These are phyloP conservation scores for Diglossa brunneiventris DNA, from an alignment of 2,113 vertebrate species.

Conservation along the genomic window DNA sequence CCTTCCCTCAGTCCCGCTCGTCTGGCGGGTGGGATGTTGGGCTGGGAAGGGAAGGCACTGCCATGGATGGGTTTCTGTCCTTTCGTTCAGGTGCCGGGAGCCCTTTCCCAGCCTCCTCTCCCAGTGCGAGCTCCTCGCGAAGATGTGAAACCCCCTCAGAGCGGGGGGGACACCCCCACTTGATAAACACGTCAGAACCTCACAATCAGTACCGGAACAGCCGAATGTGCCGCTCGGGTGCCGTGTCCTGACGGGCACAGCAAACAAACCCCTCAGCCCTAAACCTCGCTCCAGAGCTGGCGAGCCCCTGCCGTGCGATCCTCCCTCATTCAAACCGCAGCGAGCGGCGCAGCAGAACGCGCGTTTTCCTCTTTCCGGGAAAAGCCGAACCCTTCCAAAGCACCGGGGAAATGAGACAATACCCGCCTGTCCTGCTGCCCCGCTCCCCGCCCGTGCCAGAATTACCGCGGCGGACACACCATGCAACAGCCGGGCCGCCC, in stretches of 20 bases:
- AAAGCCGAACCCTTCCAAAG: not conserved
- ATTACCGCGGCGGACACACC: not conserved
- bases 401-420: not conserved
- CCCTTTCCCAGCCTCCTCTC: not conserved
- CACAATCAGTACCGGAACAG: not conserved
- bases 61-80: not conserved
- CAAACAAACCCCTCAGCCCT: not conserved
- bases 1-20: not conserved
- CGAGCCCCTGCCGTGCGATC: not conserved
- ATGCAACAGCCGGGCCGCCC: not conserved
- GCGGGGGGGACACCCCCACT: rapidly evolving
- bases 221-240: not conserved
- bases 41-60: not conserved
- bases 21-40: rapidly evolving
- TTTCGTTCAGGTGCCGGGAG: not conserved
- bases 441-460: not conserved
- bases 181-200: not conserved
- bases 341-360: not conserved
- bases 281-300: not conserved
- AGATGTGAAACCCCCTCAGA: not conserved
- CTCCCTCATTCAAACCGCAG: not conserved
- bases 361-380: constrained; percentile 2
- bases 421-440: not conserved
- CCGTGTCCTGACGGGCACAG: not conserved
- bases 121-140: not conserved